Evolutionary conservation across 2,797 vertebrate genomes (phyloP), one percentile per base, ranked within the genome.

Genomic region (Chrysocyon brachyurus): DNA sequence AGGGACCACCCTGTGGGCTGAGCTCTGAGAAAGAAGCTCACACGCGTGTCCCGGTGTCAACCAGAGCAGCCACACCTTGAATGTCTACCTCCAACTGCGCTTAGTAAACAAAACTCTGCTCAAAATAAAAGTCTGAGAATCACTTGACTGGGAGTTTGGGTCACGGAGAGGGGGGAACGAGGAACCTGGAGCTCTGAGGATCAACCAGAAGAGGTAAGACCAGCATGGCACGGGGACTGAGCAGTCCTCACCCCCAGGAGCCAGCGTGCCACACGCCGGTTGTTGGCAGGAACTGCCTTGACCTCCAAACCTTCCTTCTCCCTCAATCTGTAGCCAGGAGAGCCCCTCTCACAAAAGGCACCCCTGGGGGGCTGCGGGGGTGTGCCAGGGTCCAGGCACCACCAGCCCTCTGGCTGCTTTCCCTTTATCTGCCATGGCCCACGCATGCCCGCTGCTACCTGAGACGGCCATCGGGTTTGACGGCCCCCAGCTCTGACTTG

Each of bases 401-500:
- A 12, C 77, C 0, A 1, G 46, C 72, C 91, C 72, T 64, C 95
- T 87, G 97, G 97, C 97, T 98, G 98, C 94, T 98, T 98, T 98
- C 98, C 98, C 97, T 97, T 97, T 97, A 95, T 49, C 92, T 3
- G 2, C 54, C 49, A 28, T 16, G 0, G 86, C 96, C 72, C 86
- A 11, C 81, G 2, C 4, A 0, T 0, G 5, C 16, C 70, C 88
- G 0, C 96, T 98, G 99, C 99, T 99, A 99, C 99, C 99, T 99
- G 98, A 99, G 99, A 97, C 99, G 99, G 11, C 99, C 99, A 0
- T 99, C 98, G 0, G 99, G 98, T 70, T 99, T 99, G 66, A 99
- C 98, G 0, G 99, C 98, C 33, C 99, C 99, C 97, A 99, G 98
- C 95, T 99, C 99, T 0, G 99, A 99, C 97, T 99, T 99, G 98